Percentiles rank a stretch among this genome's conserved stretches.
Conservation (phyloP, 2,113 vertebrate genomes). For the Cettia cetti region DNA sequence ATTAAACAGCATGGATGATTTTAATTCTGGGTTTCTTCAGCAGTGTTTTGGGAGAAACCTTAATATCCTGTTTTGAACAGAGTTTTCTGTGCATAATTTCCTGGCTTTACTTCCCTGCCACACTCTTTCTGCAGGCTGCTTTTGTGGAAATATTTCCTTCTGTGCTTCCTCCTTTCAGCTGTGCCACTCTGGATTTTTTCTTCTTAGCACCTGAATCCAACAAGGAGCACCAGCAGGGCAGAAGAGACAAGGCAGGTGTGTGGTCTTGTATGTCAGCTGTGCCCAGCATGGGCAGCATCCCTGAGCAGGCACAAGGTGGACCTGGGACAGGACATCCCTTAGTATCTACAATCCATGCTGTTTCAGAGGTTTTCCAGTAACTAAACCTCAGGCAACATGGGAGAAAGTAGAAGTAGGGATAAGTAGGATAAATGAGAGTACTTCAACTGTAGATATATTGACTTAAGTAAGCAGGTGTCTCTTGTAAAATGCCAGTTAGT, state of each 20-base stretch:
- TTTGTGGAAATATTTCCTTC: neutral
- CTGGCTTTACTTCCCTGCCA: neutral
- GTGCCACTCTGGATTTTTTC: neutral
- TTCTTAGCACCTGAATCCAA: neutral
- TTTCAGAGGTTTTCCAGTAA: neutral
- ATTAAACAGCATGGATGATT: neutral
- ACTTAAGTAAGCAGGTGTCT: neutral
- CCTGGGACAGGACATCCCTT: neutral
- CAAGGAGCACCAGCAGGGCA: neutral
- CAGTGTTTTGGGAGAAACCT: neutral
- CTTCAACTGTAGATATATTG: neutral
- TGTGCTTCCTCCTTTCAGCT: neutral
- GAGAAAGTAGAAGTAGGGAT: neutral
- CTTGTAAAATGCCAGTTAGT: neutral
- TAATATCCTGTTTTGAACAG: neutral
- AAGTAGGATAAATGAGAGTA: neutral
- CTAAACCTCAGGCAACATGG: neutral
- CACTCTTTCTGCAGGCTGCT: neutral
- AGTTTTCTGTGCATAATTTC: neutral
- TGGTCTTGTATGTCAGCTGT: neutral
- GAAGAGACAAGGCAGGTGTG: neutral
- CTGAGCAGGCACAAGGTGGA: neutral
- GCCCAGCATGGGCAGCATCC: fast-evolving
- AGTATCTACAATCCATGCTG: neutral
- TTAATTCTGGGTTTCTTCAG: neutral